Evolutionary conservation across 2,113 vertebrate genomes (phyloP), one percentile per base, ranked within the genome.

Genomic region (Alligator mississippiensis): DNA sequence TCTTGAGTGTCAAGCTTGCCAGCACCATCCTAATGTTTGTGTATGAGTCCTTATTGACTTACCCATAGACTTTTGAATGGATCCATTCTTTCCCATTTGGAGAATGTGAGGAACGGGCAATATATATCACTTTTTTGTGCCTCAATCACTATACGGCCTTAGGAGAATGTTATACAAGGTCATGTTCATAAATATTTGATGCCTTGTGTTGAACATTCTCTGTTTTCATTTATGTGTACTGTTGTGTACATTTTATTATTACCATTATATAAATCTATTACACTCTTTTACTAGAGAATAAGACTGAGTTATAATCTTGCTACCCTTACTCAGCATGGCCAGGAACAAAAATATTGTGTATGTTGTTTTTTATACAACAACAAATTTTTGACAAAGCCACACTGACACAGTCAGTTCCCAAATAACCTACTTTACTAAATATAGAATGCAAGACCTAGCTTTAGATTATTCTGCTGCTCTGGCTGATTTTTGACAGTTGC

Each of bases 31-130:
- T 82, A 27, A 47, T 64, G 1, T 4, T 92, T 34, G 61, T 87
- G 80, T 90, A 93, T 94, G 58, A 81, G 84, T 77, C 61, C 96
- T 89, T 85, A 16, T 61, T 78, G 58, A 80, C 78, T 94, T 90
- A 28, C 61, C 83, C 77, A 59, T 0, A 0, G 83, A 86, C 30
- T 54, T 5, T 91, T 10, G 6, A 7, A 11, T 13, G 63, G 80
- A 80, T 75, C 85, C 70, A 60, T 86, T 92, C 76, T 62, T 47
- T 78, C 21, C 76, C 75, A 85, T 90, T 83, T 90, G 66, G 60
- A 80, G 90, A 83, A 28, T 82, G 77, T 5, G 54, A 57, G 24
- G 27, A 18, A 92, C 70, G 89, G 85, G 93, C 80, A 95, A 95
- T 89, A 94, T 34, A 55, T 61, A 86, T 82, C 82, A 63, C 47